phyloP scores from a whole-genome alignment of 2,797 vertebrate genomes.

The Champsocephalus gunnari region DNA sequence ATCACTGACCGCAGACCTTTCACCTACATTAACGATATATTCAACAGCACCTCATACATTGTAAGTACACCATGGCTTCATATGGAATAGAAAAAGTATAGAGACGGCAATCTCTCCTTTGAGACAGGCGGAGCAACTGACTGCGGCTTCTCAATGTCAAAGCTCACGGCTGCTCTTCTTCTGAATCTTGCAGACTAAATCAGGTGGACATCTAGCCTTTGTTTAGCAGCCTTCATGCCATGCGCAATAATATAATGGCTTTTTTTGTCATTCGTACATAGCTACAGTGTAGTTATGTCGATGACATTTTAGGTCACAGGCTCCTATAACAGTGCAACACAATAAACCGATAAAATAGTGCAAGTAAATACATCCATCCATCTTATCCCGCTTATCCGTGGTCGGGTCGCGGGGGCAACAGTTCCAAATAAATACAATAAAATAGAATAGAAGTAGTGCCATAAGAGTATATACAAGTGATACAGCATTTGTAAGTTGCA shows the following conservation, averaged over 20 bases:
- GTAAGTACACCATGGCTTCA: constrained; percentile 13
- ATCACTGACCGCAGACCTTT: constrained; percentile 45
- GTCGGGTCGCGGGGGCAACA: no score
- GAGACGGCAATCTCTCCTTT: constrained; percentile 24
- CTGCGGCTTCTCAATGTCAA: constrained; percentile 31
- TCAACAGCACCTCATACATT: constrained; percentile 43
- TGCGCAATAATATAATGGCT: constrained; percentile 20
- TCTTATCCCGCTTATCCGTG: no score
- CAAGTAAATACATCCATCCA: no score
- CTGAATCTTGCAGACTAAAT: background rate
- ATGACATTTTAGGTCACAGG: no score
- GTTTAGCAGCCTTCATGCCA: background rate
- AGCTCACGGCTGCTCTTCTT: constrained; percentile 3
- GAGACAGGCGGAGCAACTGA: constrained; percentile 39
- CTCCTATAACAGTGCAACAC: no score
- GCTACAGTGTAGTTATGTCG: no score
- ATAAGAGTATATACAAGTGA: no score
- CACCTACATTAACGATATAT: constrained; percentile 49
- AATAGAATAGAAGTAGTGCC: no score
- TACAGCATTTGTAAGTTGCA: no score
- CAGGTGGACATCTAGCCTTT: background rate
- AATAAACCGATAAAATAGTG: no score
- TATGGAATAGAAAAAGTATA: constrained; percentile 7
- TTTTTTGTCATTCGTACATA: no score
- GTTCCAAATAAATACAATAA: no score